These are phyloP conservation scores for Sardinella longiceps DNA, from an alignment of 2,797 vertebrate species.

Conservation along the genomic window DNA sequence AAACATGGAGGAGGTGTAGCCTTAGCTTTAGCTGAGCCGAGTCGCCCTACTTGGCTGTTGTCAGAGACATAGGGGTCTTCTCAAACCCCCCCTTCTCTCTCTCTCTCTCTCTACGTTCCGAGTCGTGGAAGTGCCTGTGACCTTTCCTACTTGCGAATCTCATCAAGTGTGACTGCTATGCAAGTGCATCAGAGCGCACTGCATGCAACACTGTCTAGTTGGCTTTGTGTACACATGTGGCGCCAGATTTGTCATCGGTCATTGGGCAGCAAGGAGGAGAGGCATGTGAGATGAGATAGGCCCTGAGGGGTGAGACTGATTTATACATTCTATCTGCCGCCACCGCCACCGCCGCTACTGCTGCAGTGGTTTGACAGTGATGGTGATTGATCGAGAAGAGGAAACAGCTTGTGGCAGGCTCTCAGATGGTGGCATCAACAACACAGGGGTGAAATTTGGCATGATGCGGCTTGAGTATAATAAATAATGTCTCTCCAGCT, in stretches of 20 bases:
- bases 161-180: background rate
- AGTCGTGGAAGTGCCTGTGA: background rate
- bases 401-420: background rate
- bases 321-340: background rate
- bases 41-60: background rate
- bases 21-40: background rate
- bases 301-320: conserved; percentile 8
- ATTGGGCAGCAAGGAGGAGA: background rate
- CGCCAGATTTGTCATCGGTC: background rate
- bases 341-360: background rate
- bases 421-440: background rate
- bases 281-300: background rate
- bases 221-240: background rate
- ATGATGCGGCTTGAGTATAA: background rate
- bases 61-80: background rate
- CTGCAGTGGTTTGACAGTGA: conserved; percentile 17
- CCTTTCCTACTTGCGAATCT: background rate
- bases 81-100: background rate
- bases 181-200: background rate
- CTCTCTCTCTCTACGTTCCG: background rate
- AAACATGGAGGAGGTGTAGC: background rate
- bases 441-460: background rate
- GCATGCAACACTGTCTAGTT: conserved; percentile 1
- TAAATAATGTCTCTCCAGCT: background rate
- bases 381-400: background rate